A percentile compares a stretch with the other conserved stretches of the same genome.
phyloP scores from a whole-genome alignment of 2,113 vertebrate species.

The Alethe castanea region DNA sequence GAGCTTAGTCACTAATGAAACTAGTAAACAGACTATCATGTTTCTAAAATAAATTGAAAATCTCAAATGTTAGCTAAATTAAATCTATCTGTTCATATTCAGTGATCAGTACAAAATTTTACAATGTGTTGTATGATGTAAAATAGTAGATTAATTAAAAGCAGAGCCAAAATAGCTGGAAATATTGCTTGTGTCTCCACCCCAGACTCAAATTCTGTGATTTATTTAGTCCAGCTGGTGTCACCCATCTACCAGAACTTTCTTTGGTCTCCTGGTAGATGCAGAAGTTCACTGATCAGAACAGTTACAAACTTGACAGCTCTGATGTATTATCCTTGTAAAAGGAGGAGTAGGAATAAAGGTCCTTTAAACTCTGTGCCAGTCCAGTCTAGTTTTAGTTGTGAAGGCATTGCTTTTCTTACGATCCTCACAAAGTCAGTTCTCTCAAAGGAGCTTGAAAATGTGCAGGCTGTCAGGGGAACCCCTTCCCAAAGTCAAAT shows the following conservation, averaged over 20 bases:
- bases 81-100: background rate
- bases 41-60: slow-evolving; percentile 31
- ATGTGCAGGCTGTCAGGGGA: background rate
- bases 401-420: background rate
- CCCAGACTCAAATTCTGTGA: background rate
- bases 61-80: background rate
- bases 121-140: background rate
- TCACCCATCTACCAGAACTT: background rate
- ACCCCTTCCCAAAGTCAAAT: background rate
- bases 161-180: background rate
- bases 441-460: background rate
- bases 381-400: background rate
- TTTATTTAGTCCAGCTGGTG: background rate
- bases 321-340: background rate
- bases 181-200: background rate
- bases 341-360: background rate
- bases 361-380: background rate
- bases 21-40: background rate
- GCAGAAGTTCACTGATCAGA: background rate
- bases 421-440: accelerated
- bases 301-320: background rate
- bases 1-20: background rate
- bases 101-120: background rate
- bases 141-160: background rate
- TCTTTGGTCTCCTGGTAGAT: background rate